Percentiles rank a stretch among this genome's conserved stretches.
Conservation (phyloP, 2,888 invertebrate species). For the Andrena camellia region DNA sequence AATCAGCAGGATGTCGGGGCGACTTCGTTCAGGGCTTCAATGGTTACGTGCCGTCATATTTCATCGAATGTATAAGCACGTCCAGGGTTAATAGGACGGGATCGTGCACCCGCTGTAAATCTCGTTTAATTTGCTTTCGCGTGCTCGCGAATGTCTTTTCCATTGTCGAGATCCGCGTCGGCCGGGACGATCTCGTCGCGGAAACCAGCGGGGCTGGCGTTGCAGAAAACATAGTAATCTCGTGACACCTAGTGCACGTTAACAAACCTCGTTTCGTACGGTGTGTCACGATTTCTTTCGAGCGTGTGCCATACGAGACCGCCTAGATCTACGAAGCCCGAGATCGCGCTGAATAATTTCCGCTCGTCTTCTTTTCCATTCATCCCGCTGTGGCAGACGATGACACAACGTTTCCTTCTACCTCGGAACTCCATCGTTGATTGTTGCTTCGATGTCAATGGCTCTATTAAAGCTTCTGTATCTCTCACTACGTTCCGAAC, state of each 20-base stretch:
- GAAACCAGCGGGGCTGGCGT: slow-evolving; percentile 31
- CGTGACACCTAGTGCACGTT: slow-evolving; percentile 65
- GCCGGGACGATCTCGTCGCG: slow-evolving; percentile 28
- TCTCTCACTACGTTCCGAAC: neutral
- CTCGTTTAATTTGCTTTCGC: slow-evolving; percentile 71
- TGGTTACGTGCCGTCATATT: slow-evolving; percentile 59
- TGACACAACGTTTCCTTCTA: slow-evolving; percentile 37
- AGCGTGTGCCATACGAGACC: slow-evolving; percentile 15
- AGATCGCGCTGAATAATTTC: slow-evolving; percentile 50
- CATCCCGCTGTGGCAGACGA: slow-evolving; percentile 39
- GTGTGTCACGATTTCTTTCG: slow-evolving; percentile 64
- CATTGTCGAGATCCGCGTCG: slow-evolving; percentile 50
- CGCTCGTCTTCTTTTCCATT: slow-evolving; percentile 21
- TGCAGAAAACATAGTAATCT: slow-evolving; percentile 64
- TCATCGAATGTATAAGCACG: slow-evolving; percentile 71
- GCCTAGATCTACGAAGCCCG: slow-evolving; percentile 17
- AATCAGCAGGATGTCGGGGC: slow-evolving; percentile 61
- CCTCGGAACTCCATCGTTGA: slow-evolving; percentile 5
- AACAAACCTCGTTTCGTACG: slow-evolving; percentile 61
- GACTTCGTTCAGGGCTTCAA: slow-evolving; percentile 30
- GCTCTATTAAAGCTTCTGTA: slow-evolving; percentile 30
- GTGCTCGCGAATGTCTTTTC: slow-evolving; percentile 59
- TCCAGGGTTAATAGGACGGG: slow-evolving; percentile 73
- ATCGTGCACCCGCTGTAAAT: slow-evolving; percentile 73
- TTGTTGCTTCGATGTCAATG: slow-evolving; percentile 32